These are phyloP conservation scores for Ephialtes manifestator DNA, from an alignment of 2,888 invertebrate genomes.

Conservation along the genomic window DNA sequence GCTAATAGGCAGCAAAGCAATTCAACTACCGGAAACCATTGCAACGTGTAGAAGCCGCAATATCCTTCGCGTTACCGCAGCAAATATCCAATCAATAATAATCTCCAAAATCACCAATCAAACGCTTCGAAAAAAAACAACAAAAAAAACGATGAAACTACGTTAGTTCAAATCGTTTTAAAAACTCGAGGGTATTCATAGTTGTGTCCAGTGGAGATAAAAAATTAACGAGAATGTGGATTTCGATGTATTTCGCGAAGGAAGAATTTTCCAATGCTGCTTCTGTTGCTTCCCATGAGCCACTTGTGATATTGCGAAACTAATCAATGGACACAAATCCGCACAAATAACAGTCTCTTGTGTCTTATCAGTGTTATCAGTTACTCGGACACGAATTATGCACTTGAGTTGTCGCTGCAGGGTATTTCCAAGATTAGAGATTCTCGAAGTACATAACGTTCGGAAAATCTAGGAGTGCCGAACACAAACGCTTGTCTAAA, in stretches of 20 bases:
- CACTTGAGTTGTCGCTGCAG: neutral
- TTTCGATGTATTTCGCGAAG: neutral
- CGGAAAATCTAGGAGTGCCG: conserved; percentile 9
- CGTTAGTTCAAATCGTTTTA: neutral
- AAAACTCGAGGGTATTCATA: conserved; percentile 11
- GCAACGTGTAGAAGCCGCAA: neutral
- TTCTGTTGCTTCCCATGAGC: conserved; percentile 9
- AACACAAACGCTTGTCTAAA: conserved; percentile 19
- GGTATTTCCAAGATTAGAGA: neutral
- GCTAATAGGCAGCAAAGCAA: neutral
- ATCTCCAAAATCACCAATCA: neutral
- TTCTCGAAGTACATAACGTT: neutral
- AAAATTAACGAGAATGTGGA: neutral
- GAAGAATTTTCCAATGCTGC: neutral
- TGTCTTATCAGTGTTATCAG: no score
- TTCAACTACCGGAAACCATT: conserved; percentile 11
- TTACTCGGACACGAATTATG: no score
- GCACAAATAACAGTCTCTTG: conserved; percentile 14
- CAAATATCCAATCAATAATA: neutral
- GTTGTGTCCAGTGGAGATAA: neutral
- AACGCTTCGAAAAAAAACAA: neutral
- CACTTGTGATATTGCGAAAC: neutral
- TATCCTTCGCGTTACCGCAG: neutral
- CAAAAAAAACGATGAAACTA: neutral
- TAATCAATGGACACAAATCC: conserved; percentile 13